A percentile compares a stretch with the other conserved stretches of the same genome.
These are phyloP conservation scores for Malachius bipustulatus DNA, from an alignment of 2,888 invertebrate genomes.

Conservation along the genomic window DNA sequence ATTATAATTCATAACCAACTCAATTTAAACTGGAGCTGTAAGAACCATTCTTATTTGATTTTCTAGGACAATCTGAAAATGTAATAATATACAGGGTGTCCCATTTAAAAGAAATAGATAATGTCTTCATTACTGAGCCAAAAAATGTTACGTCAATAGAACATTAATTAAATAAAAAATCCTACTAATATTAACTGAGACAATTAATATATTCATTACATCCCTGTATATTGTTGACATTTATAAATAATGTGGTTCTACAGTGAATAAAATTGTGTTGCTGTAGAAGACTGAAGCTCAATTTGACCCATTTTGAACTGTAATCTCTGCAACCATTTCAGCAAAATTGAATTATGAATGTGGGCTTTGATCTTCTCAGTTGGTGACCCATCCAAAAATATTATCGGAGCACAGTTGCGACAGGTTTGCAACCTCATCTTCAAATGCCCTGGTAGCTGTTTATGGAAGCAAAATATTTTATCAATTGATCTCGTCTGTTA, in stretches of 20 bases:
- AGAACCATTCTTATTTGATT: too few species aligned
- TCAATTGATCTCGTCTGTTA: conserved; percentile 3
- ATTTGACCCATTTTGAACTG: conserved; percentile 98
- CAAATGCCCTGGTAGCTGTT: conserved; percentile 85
- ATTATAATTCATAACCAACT: too few species aligned
- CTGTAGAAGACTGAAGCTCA: conserved; percentile 83
- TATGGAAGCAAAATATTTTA: conserved; percentile 24
- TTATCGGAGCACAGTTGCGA: conserved; percentile 62
- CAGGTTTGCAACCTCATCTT: conserved; percentile 79
- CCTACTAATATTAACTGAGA: too few species aligned
- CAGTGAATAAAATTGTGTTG: conserved; percentile 78
- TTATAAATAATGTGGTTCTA: conserved; percentile 29
- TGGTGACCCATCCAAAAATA: conserved; percentile 27
- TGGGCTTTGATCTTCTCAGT: conserved; percentile 37
- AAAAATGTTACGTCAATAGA: too few species aligned
- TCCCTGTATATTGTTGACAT: too few species aligned
- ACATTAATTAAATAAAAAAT: too few species aligned
- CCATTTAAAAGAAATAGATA: too few species aligned
- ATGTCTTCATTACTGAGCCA: too few species aligned
- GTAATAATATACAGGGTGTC: too few species aligned
- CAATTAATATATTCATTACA: too few species aligned
- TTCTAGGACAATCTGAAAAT: too few species aligned
- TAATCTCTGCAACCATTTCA: conserved; percentile 81
- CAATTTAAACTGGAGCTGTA: too few species aligned
- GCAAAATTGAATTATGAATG: conserved; percentile 42